phyloP scores from a whole-genome alignment of 2,797 vertebrate species.

The Loriculus beryllinus region DNA sequence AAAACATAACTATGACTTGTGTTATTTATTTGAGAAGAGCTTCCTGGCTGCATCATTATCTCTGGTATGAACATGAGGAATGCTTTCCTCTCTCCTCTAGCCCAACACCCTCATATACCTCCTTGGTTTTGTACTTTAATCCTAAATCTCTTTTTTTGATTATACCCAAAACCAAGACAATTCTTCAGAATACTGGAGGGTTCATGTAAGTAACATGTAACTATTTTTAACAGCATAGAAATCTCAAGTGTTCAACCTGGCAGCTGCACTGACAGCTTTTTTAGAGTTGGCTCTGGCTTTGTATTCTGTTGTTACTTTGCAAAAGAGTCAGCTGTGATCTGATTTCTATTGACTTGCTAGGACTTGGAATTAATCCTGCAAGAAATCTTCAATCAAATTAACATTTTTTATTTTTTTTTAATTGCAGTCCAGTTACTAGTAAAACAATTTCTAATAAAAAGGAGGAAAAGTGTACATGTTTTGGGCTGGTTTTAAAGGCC shows the following conservation, averaged over 20 bases:
- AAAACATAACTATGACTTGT: background rate
- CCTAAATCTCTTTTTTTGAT: background rate
- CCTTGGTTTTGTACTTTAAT: background rate
- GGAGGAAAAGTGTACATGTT: background rate
- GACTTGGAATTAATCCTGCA: constrained; percentile 18
- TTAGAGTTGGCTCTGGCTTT: background rate
- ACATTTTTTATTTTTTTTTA: background rate
- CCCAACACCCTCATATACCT: background rate
- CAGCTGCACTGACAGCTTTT: background rate
- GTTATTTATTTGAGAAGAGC: background rate
- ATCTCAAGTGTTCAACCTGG: background rate
- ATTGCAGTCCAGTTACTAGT: background rate
- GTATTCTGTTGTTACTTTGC: background rate
- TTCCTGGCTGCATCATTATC: background rate
- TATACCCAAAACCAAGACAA: background rate
- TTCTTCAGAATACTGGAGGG: background rate
- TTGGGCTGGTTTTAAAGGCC: background rate
- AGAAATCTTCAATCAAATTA: constrained; percentile 18
- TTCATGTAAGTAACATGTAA: background rate
- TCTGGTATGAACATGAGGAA: background rate
- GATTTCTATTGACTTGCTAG: constrained; percentile 12
- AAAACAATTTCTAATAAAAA: background rate
- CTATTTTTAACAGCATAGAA: background rate
- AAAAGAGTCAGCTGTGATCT: background rate
- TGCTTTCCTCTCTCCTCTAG: background rate